Base-by-base conservation (phyloP, 2,888 invertebrate genomes). In the Lydus trimaculatus region DNA sequence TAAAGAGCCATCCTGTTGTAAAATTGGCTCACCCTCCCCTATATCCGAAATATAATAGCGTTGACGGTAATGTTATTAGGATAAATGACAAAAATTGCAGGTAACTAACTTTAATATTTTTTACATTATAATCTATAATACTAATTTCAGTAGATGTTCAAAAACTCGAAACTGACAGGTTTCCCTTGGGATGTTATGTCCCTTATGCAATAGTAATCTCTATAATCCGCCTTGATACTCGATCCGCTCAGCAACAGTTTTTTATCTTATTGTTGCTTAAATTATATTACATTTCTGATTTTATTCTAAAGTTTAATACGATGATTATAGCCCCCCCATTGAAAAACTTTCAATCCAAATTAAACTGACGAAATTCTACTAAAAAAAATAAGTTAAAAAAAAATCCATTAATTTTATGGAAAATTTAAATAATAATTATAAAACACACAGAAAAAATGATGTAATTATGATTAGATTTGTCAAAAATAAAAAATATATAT, bases 231-330 rank as follows among this genome's bases (percentile, higher is more conserved):
- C 70, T 71, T 72, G 66, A 72, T 70, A 67, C 73, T 64, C 72
- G 74, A 78, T 78, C 76, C 80, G 72, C 77, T 79, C 79, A 77
- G 72, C 74, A 72, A 78, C 80, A 79, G 77, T 80, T 81, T 79
- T 80, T 80, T 78, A 78, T 78, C 77, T 81, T 78, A 75, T 74
- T 74, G 73, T 76, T 77, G 74, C 76, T 77, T 71, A 81, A 80
- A 80, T 80, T 80, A 79, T 79, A 78, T 79, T 79, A 79, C 78
- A 75, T 76, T 77, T 76, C 71, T 72, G 75, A 76, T 76, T 73
- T 70, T 75, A 73, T 72, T 73, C 48, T 20, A 23, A n/a, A 48
- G 48, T 48, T 9, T 48, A 48, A 48, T 48, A 48, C 48, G n/a
- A n/a, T 48, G 20, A 48, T 48, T 48, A 48, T 48, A 23, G 9